A percentile compares a stretch with the other conserved stretches of the same genome.
Conservation (phyloP, 1,140 invertebrate genomes). For the Aplysia californica region DNA sequence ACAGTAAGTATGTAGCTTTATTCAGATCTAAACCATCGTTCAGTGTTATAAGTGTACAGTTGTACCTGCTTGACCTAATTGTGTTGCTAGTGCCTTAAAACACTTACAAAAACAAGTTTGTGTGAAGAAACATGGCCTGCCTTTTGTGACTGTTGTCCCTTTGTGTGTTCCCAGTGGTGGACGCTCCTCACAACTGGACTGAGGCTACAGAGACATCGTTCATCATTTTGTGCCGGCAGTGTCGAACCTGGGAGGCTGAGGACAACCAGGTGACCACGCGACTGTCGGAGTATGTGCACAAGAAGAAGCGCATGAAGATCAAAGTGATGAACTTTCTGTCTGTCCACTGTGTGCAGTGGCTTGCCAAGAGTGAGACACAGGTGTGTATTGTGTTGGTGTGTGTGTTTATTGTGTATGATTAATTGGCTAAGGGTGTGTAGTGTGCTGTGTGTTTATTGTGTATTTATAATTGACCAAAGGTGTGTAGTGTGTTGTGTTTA, state of each 20-base stretch:
- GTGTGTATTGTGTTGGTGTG: not conserved
- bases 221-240: conserved; percentile 4
- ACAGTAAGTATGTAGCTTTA: not conserved
- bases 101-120: not conserved
- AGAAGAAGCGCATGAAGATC: conserved; percentile 9
- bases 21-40: not conserved
- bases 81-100: not conserved
- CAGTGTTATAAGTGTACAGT: not conserved
- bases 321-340: conserved; percentile 22
- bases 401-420: not conserved
- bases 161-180: conserved; percentile 8
- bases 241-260: not conserved
- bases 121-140: not conserved
- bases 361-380: conserved; percentile 10
- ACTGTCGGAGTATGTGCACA: not conserved
- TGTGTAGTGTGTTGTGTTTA: not conserved
- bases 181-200: conserved; percentile 26
- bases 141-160: not conserved
- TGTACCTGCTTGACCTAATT: not conserved
- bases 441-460: not conserved
- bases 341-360: conserved; percentile 9
- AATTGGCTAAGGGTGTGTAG: not conserved
- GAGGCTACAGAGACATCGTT: not conserved
- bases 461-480: not conserved
- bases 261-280: not conserved